A percentile compares a stretch with the other conserved stretches of the same genome.
phyloP scores from a whole-genome alignment of 2,797 vertebrate species.

The Dipus sagitta region DNA sequence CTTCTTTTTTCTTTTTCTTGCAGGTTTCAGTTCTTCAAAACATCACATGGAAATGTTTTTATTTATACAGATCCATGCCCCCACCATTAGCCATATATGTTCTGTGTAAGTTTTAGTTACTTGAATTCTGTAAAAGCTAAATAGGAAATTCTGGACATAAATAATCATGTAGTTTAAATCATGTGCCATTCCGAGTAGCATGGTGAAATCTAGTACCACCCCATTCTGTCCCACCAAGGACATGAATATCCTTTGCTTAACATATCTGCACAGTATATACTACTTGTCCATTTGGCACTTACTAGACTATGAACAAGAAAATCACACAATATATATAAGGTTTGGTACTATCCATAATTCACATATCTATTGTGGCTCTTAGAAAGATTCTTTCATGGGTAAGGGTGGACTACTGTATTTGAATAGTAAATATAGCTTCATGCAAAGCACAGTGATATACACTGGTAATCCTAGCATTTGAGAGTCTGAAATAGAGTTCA shows the following conservation, averaged over 20 bases:
- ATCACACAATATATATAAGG: too few species aligned
- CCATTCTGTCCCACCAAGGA: not conserved
- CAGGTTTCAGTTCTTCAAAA: not conserved
- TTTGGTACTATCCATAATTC: not conserved
- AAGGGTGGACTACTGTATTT: not conserved
- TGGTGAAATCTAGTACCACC: not conserved
- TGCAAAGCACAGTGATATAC: not conserved
- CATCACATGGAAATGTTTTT: not conserved
- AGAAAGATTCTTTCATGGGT: not conserved
- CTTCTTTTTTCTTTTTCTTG: not conserved
- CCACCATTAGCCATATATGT: not conserved
- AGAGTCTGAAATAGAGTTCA: not conserved
- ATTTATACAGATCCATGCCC: not conserved
- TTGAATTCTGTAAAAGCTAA: not conserved
- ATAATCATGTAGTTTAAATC: not conserved
- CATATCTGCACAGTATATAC: not conserved
- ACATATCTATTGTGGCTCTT: not conserved
- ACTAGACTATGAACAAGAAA: not conserved
- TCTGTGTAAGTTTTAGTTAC: not conserved
- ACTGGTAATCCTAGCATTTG: not conserved
- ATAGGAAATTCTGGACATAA: not conserved
- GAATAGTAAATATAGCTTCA: not conserved
- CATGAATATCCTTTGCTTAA: not conserved
- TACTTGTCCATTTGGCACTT: not conserved
- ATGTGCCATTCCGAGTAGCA: not conserved